Evolutionary conservation across 1,140 invertebrate species (phyloP).

Genomic region (Frieseomelitta varia): DNA sequence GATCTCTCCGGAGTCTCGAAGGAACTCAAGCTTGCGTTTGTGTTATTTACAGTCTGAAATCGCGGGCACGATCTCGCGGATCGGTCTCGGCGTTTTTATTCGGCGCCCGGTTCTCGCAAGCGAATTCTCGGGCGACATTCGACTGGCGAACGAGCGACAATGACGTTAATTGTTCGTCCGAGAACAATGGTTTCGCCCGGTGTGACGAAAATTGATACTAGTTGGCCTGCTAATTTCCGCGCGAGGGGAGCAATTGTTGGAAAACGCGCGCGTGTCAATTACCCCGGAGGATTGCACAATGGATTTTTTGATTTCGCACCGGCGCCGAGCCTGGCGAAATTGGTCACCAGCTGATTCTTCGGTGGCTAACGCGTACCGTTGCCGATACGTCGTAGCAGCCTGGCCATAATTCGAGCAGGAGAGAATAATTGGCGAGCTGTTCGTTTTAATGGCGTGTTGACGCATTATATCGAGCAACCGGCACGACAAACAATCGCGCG

Average conservation of each 20-base stretch:
- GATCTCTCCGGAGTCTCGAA: background rate
- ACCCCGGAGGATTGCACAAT: background rate
- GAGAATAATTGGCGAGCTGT: constrained; percentile 4
- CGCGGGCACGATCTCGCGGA: background rate
- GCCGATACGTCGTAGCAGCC: background rate
- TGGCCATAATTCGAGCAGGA: background rate
- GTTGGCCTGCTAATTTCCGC: constrained; percentile 13
- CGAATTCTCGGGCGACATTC: too few species aligned
- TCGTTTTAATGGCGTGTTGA: constrained; percentile 26
- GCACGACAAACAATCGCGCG: background rate
- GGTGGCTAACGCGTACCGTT: background rate
- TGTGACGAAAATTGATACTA: constrained; percentile 11
- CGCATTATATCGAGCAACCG: background rate
- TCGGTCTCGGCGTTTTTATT: background rate
- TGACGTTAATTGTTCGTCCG: constrained; percentile 10
- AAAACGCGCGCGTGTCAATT: background rate
- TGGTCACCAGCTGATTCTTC: constrained; percentile 24
- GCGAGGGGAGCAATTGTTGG: constrained; percentile 14
- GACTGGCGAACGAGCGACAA: background rate
- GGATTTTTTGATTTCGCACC: constrained; percentile 21
- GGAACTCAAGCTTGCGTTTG: background rate
- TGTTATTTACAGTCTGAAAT: background rate
- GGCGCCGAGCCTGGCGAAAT: constrained; percentile 10
- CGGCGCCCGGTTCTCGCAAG: background rate
- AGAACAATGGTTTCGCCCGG: background rate